A percentile compares a stretch with the other conserved stretches of the same genome.
Conservation (phyloP, 2,113 vertebrate species). For the Ascaphus truei region DNA sequence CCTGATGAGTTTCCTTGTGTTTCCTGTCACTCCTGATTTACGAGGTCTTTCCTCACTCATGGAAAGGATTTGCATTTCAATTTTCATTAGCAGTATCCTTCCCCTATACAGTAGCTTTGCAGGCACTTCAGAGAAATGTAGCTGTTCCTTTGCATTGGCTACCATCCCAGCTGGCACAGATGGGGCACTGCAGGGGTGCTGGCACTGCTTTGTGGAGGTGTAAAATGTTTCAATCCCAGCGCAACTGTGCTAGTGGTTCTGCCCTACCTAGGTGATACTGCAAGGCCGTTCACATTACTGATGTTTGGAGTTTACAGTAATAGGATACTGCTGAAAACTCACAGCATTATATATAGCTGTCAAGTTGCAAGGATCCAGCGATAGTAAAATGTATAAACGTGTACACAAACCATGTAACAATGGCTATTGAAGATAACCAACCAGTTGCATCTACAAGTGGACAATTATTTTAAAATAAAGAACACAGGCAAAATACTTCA, state of each 20-base stretch:
- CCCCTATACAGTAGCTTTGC: neutral
- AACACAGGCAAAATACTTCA: too few species aligned
- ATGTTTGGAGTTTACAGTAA: too few species aligned
- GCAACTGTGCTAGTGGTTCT: neutral
- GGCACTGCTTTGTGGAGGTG: neutral
- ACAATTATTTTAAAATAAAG: too few species aligned
- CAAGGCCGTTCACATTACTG: too few species aligned
- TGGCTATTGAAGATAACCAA: too few species aligned
- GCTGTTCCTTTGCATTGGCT: neutral
- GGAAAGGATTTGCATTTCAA: slow-evolving; percentile 51
- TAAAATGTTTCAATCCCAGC: neutral
- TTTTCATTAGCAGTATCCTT: slow-evolving; percentile 38
- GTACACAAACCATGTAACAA: too few species aligned
- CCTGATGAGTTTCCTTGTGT: slow-evolving; percentile 18
- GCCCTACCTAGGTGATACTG: too few species aligned
- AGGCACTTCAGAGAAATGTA: neutral
- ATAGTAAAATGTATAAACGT: too few species aligned
- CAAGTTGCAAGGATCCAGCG: too few species aligned
- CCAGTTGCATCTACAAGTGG: too few species aligned
- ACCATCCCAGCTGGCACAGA: neutral
- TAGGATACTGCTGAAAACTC: too few species aligned
- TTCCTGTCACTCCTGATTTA: slow-evolving; percentile 21
- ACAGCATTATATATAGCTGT: too few species aligned
- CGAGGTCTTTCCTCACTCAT: slow-evolving; percentile 41
- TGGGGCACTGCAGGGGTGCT: neutral